phyloP scores from a whole-genome alignment of 2,113 vertebrate genomes.

The Ceyx melanurus region DNA sequence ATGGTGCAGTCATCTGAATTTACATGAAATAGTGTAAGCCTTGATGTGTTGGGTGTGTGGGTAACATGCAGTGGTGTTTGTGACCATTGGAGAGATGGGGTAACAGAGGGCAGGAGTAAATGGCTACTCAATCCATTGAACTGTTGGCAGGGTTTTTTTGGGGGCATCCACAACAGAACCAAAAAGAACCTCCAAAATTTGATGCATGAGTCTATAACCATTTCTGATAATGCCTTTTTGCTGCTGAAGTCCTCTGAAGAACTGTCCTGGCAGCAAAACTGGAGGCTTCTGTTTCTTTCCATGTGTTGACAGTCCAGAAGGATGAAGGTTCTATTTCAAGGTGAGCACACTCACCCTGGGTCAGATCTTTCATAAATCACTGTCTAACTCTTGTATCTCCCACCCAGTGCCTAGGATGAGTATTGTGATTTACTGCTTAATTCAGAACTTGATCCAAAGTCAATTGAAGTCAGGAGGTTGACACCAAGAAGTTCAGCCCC shows the following conservation, averaged over 20 bases:
- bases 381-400: slow-evolving; percentile 24
- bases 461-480: slow-evolving; percentile 48
- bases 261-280: neutral
- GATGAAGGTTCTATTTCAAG: slow-evolving; percentile 27
- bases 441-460: neutral
- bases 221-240: neutral
- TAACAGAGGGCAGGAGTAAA: neutral
- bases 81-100: neutral
- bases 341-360: neutral
- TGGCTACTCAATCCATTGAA: neutral
- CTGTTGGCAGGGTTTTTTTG: neutral
- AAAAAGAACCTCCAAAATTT: neutral
- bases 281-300: neutral
- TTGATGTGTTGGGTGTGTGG: neutral
- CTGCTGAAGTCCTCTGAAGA: neutral
- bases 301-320: neutral
- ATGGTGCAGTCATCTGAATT: neutral
- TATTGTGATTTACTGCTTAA: slow-evolving; percentile 51
- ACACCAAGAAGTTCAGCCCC: slow-evolving; percentile 1
- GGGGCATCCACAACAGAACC: neutral
- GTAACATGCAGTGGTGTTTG: neutral
- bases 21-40: neutral
- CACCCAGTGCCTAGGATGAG: slow-evolving; percentile 9
- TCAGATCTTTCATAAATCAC: slow-evolving; percentile 56
- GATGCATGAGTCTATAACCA: neutral